Conservation (phyloP, 2,113 vertebrate species). For the Neolamprologus toae region DNA sequence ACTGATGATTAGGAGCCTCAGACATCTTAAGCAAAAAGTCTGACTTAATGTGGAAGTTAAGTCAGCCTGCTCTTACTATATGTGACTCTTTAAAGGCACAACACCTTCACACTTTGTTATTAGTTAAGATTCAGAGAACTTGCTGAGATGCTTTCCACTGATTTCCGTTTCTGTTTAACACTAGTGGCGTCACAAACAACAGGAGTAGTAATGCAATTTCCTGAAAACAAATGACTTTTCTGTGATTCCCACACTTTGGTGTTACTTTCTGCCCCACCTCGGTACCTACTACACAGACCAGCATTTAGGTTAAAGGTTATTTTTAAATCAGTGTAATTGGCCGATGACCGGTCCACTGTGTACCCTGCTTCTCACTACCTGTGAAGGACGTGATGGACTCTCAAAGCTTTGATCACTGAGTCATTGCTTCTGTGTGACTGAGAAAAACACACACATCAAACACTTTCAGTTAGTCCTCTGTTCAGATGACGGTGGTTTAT, state of each 20-base stretch:
- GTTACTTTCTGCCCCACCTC: accelerated
- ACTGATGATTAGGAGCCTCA: not conserved
- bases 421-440: not conserved
- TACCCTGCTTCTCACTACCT: not conserved
- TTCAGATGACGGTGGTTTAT: not conserved
- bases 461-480: not conserved
- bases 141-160: not conserved
- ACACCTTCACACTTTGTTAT: not conserved
- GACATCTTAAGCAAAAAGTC: not conserved
- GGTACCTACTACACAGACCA: not conserved
- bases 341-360: not conserved
- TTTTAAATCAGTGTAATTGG: not conserved
- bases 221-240: not conserved
- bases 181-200: not conserved
- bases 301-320: not conserved
- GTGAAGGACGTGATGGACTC: not conserved
- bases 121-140: not conserved
- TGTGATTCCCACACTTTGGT: not conserved
- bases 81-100: not conserved
- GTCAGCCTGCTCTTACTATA: not conserved
- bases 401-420: not conserved
- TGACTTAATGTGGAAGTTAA: not conserved
- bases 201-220: not conserved
- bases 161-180: not conserved
- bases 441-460: not conserved